Evolutionary conservation across 2,888 invertebrate species (phyloP), one percentile per base, ranked within the genome.

Genomic region (Pachydiplax longipennis): DNA sequence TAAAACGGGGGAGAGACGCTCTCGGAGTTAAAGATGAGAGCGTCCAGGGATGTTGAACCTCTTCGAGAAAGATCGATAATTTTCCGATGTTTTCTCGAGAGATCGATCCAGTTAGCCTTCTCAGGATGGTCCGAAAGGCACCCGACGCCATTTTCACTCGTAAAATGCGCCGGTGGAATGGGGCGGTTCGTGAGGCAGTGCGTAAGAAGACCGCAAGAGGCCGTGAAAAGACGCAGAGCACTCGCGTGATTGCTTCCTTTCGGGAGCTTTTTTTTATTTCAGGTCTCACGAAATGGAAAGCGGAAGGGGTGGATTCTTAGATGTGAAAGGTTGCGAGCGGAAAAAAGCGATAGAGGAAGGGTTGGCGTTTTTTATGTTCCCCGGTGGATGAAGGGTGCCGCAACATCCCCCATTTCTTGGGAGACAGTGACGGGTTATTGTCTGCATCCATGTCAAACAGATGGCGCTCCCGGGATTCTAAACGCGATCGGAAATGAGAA

Each of bases 171-270:
- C 25, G 73, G 25, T 73, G 12, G 31, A 31, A 73, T 73, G 25
- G 73, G 73, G 10, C 8, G 31, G 73, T 73, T 73, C 25, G 25
- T 25, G 73, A 73, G 61, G 35, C 10, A 87, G 61, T 65, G 87
- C 61, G 61, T 61, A 87, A 87, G 13, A 37, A 53, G 31, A 15
- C 15, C 31, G 6, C 44, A 25, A 22, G 83, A 31, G 53, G 31
- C 83, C 83, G 61, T 87, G 87, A 65, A 40, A 37, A 4, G 18
- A 58, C 22, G 65, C 2, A 65, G 48, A 37, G 40, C 87, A 87
- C 61, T 87, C 61, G 87, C 48, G 87, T 61, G 87, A 87, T 87
- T 87, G 83, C 83, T 58, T 83, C 35, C 83, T 35, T 31, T 22
- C 18, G 73, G 31, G n/a, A 22, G 13, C 13, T 15, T 31, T 25